Evolutionary conservation across 1,140 invertebrate species (phyloP).

Genomic region (Lasioglossum baleicum): DNA sequence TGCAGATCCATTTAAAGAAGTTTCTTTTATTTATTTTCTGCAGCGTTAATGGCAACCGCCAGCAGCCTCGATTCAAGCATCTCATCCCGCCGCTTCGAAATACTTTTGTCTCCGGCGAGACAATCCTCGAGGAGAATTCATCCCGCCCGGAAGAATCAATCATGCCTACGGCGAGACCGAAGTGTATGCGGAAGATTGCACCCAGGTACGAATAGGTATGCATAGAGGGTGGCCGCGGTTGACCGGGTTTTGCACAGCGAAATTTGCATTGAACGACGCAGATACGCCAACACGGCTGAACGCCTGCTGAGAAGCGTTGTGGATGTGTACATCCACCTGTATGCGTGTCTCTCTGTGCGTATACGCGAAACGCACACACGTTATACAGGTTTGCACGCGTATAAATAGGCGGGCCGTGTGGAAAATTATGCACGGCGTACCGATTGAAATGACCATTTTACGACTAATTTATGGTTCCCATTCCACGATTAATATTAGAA

Average conservation of each 20-base stretch:
- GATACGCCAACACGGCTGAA: constrained; percentile 39
- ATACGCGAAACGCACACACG: neutral
- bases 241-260: constrained; percentile 63
- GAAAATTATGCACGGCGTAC: constrained; percentile 1
- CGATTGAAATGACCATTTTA: neutral
- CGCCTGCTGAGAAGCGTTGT: constrained; percentile 18
- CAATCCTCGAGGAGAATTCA: neutral
- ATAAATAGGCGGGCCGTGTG: neutral
- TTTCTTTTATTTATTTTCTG: no score
- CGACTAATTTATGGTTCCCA: neutral
- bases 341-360: no score
- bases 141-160: constrained; percentile 47
- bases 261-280: constrained; percentile 66
- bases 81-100: neutral
- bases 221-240: constrained; percentile 56
- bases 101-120: neutral
- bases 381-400: neutral
- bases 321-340: no score
- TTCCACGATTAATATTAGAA: neutral
- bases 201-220: constrained; percentile 32
- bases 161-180: constrained; percentile 8
- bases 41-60: no score
- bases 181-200: constrained; percentile 1
- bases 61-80: neutral
- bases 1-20: no score